Base-by-base conservation (phyloP, 2,888 invertebrate species). In the Rhaphigaster nebulosa region DNA sequence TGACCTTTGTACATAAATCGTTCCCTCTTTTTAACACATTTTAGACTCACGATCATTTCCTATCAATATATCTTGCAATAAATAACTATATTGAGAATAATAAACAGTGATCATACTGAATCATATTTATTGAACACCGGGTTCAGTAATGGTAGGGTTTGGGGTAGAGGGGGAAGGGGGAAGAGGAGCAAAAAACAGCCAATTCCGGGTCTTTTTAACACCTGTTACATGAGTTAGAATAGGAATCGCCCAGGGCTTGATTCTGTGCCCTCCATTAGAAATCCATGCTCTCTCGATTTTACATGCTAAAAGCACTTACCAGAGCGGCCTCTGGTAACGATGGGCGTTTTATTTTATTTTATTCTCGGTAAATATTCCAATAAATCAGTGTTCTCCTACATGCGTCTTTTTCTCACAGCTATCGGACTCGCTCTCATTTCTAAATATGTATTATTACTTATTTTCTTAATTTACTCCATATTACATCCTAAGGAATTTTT, bases 211-310 rank as follows among this genome's bases (percentile, higher is more conserved):
- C 29, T 65, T 65, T 65, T 65, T 65, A 76, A 76, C 70, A 76
- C 70, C 70, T 76, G 70, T 38, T 76, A 76, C 70, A 76, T 76
- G 70, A 76, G 70, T 76, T 76, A 76, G 70, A 8, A 38, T 76
- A 34, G 1, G 70, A 76, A 70, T 38, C 8, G 34, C 34, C 70
- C 20, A 20, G 20, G 70, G 70, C 38, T 76, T 38, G 34, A 70
- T 70, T 34, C 18, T 29, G 34, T 34, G 1, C 4, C 34, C 29
- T 34, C 15, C 38, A 76, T 76, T 76, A 76, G 38, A 76, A 76
- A 76, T 76, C 70, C 38, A 38, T 76, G 70, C 70, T 76, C 70
- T 38, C 70, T 23, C 70, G 38, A 76, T 76, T 76, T 76, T 76
- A 38, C 38, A 38, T 76, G 70, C 70, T 38, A 34, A 76, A 76